Conservation (phyloP, 2,888 invertebrate genomes). For the Ligdia adustata region DNA sequence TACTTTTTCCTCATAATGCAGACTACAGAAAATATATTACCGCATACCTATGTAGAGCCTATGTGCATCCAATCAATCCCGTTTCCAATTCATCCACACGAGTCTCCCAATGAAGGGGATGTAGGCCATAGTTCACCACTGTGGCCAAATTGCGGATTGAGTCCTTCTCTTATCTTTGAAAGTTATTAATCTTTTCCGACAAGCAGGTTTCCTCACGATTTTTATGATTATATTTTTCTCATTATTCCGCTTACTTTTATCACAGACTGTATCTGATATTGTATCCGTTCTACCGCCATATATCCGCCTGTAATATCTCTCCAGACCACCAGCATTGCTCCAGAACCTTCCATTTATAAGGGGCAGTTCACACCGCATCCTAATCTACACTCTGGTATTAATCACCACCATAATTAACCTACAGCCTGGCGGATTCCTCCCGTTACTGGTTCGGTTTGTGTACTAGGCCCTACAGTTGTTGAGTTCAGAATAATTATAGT, state of each 20-base stretch:
- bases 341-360: slow-evolving; percentile 26
- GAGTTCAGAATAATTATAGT: background rate
- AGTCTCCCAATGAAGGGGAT: too few relatives aligned
- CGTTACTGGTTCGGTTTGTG: slow-evolving; percentile 14
- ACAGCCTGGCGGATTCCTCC: slow-evolving; percentile 19
- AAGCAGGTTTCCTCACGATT: too few relatives aligned
- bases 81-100: slow-evolving; percentile 24
- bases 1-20: too few relatives aligned
- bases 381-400: slow-evolving; percentile 45
- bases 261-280: too few relatives aligned
- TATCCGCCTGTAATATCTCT: slow-evolving; percentile 1
- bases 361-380: slow-evolving; percentile 35
- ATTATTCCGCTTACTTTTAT: too few relatives aligned
- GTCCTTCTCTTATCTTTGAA: too few relatives aligned
- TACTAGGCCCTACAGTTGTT: slow-evolving; percentile 5
- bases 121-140: too few relatives aligned
- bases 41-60: too few relatives aligned
- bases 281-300: background rate
- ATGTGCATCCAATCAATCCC: background rate
- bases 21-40: too few relatives aligned
- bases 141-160: too few relatives aligned
- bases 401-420: slow-evolving; percentile 49
- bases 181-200: too few relatives aligned
- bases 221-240: too few relatives aligned
- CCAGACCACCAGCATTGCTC: slow-evolving; percentile 26